Conservation (phyloP, 53 echinoderm and acorn worm species). For the Paracentrotus lividus region DNA sequence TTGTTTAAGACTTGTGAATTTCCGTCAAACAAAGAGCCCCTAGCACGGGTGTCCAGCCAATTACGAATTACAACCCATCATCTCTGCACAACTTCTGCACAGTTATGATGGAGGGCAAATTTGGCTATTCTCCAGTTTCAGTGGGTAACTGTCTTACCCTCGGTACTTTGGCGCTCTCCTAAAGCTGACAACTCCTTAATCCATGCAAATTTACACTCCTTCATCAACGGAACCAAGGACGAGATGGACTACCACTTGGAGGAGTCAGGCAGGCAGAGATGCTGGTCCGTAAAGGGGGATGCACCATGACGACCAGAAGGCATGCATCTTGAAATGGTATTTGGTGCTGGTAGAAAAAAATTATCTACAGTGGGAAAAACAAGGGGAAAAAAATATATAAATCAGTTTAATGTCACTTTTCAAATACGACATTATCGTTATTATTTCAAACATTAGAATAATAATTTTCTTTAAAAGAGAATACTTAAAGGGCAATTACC, state of each 20-base stretch:
- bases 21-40: constrained; percentile 32
- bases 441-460: too few species aligned
- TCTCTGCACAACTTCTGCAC: not conserved
- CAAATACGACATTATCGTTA: too few species aligned
- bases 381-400: too few species aligned
- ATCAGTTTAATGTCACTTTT: too few species aligned
- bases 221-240: not conserved
- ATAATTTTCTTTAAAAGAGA: too few species aligned
- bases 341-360: not conserved
- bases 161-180: not conserved
- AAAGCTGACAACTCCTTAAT: constrained; percentile 39
- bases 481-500: too few species aligned
- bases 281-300: too few species aligned
- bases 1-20: constrained; percentile 37
- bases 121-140: constrained; percentile 32
- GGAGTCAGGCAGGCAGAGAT: not conserved
- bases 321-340: not conserved
- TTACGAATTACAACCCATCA: constrained; percentile 19
- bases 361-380: not conserved
- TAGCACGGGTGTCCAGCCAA: constrained; percentile 44
- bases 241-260: not conserved
- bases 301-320: not conserved
- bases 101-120: constrained; percentile 12
- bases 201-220: constrained; percentile 33
- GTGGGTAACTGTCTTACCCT: not conserved